A percentile compares a stretch with the other conserved stretches of the same genome.
phyloP scores from a whole-genome alignment of 2,113 vertebrate genomes.

The Mastomys coucha region DNA sequence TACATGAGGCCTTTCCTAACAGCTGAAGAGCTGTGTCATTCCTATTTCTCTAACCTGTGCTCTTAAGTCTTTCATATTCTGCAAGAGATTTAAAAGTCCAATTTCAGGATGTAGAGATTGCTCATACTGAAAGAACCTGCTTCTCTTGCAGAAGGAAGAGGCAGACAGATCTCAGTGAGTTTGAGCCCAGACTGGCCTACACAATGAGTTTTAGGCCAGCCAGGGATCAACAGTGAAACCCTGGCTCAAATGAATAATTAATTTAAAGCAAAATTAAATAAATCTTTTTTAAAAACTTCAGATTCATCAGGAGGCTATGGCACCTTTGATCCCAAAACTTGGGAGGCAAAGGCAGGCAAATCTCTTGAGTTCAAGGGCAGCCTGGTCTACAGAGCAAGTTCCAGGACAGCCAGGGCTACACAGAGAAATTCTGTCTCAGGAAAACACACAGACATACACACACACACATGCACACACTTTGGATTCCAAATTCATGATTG shows the following conservation, averaged over 20 bases:
- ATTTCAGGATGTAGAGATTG: neutral
- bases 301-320: neutral
- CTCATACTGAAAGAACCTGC: neutral
- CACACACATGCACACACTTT: neutral
- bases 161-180: neutral
- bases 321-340: neutral
- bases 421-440: neutral
- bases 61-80: conserved; percentile 27
- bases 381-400: too few relatives aligned
- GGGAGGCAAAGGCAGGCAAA: neutral
- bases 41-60: neutral
- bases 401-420: neutral
- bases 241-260: neutral
- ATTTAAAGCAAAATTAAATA: neutral
- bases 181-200: neutral
- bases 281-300: neutral
- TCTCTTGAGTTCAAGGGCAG: neutral
- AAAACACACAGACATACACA: neutral
- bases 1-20: conserved; percentile 9
- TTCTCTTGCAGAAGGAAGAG: neutral
- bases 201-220: neutral
- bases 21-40: conserved; percentile 44
- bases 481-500: conserved; percentile 2
- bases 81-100: neutral
- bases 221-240: neutral